These are phyloP conservation scores for Oxycera nigricornis DNA, from an alignment of 2,888 invertebrate species.

Conservation along the genomic window DNA sequence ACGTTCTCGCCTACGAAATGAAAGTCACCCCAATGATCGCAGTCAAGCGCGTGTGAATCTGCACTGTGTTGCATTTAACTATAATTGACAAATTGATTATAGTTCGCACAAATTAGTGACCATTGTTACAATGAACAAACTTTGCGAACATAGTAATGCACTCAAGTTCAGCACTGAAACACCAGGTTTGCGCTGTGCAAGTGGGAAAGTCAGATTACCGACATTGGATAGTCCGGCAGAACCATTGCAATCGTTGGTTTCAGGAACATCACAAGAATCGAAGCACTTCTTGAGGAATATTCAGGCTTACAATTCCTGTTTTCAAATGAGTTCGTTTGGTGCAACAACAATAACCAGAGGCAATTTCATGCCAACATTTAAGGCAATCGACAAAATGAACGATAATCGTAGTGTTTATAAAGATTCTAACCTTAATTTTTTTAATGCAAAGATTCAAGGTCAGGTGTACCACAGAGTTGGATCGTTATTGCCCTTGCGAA, in stretches of 20 bases:
- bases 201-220: constrained; percentile 14
- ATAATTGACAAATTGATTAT: too few species aligned
- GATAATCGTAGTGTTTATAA: background rate
- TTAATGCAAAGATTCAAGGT: background rate
- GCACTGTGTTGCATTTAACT: too few species aligned
- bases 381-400: background rate
- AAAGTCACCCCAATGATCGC: too few species aligned
- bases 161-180: constrained; percentile 5
- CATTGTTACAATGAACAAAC: too few species aligned
- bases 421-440: background rate
- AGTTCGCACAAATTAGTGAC: too few species aligned
- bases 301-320: background rate
- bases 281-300: constrained; percentile 6
- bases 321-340: constrained; percentile 31
- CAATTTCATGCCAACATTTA: too few species aligned
- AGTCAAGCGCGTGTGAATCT: too few species aligned
- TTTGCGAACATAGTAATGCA: background rate
- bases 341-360: background rate
- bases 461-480: background rate
- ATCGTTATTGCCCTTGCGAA: background rate
- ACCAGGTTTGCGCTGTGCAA: constrained; percentile 9
- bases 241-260: constrained; percentile 2
- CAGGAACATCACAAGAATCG: background rate
- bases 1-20: too few species aligned
- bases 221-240: constrained; percentile 1